These are phyloP conservation scores for Telmatherina bonti DNA, from an alignment of 2,797 vertebrate species.

Conservation along the genomic window DNA sequence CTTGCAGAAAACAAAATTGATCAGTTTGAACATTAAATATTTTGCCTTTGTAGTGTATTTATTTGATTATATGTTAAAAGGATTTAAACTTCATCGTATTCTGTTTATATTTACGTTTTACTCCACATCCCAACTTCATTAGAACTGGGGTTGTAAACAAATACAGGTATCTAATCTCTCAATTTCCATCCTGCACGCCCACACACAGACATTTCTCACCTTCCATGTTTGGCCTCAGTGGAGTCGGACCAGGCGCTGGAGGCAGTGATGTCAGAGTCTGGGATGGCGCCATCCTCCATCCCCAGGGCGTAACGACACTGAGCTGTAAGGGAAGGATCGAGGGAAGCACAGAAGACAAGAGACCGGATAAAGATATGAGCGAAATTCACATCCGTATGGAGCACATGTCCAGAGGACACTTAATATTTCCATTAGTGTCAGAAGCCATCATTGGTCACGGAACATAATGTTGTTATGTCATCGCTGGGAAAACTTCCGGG, in stretches of 20 bases:
- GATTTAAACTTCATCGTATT: too few species aligned
- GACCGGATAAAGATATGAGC: slow-evolving; percentile 45
- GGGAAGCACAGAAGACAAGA: slow-evolving; percentile 27
- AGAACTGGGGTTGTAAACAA: neutral
- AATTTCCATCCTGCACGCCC: slow-evolving; percentile 1
- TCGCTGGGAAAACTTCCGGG: slow-evolving; percentile 69
- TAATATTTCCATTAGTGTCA: slow-evolving; percentile 66
- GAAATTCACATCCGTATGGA: slow-evolving; percentile 39
- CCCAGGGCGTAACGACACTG: slow-evolving; percentile 93
- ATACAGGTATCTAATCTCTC: neutral
- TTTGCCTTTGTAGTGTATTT: too few species aligned
- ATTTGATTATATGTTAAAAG: too few species aligned
- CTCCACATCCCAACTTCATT: too few species aligned
- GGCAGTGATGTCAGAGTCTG: slow-evolving; percentile 91
- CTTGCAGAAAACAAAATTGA: too few species aligned
- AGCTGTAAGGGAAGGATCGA: slow-evolving; percentile 73
- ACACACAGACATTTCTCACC: slow-evolving; percentile 74
- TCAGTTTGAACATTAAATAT: too few species aligned
- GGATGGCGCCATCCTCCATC: slow-evolving; percentile 93
- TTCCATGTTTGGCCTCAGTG: slow-evolving; percentile 93
- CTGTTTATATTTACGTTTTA: too few species aligned
- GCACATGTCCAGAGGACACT: slow-evolving; percentile 57
- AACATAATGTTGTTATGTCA: slow-evolving; percentile 67
- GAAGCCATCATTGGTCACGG: slow-evolving; percentile 60
- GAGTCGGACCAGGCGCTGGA: slow-evolving; percentile 96